These are phyloP conservation scores for Oxyura jamaicensis DNA, from an alignment of 2,113 vertebrate species.

Conservation along the genomic window DNA sequence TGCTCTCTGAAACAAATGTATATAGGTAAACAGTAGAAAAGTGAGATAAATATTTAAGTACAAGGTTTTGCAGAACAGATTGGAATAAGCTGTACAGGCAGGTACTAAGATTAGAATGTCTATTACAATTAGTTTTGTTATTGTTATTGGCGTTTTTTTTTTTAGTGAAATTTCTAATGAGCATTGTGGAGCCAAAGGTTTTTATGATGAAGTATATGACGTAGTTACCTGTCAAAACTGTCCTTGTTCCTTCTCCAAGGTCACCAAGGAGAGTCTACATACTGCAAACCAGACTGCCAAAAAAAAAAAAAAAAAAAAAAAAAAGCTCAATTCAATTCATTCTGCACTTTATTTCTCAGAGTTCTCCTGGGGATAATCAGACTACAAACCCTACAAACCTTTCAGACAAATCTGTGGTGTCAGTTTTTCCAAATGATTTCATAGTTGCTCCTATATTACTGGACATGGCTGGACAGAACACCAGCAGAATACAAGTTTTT, in stretches of 20 bases:
- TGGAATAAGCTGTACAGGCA: not conserved
- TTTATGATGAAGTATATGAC: not conserved
- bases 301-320: not conserved
- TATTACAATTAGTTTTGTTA: not conserved
- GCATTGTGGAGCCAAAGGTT: not conserved
- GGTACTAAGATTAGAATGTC: not conserved
- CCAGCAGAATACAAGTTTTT: not conserved
- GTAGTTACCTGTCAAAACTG: not conserved
- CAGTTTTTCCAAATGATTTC: not conserved
- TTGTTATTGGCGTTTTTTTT: not conserved
- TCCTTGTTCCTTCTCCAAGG: not conserved
- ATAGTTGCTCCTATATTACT: not conserved
- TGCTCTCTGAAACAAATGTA: not conserved
- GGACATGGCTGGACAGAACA: not conserved
- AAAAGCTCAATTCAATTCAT: rapidly evolving
- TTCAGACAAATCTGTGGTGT: not conserved
- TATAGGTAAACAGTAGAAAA: not conserved
- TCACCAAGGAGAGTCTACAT: not conserved
- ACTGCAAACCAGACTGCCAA: not conserved
- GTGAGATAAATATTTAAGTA: not conserved
- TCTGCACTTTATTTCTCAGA: not conserved
- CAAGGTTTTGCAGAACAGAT: not conserved
- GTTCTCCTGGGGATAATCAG: not conserved
- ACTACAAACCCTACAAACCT: not conserved
- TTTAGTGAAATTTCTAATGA: not conserved